Conservation (phyloP, 2,888 invertebrate genomes). For the Epicampocera succincta region DNA sequence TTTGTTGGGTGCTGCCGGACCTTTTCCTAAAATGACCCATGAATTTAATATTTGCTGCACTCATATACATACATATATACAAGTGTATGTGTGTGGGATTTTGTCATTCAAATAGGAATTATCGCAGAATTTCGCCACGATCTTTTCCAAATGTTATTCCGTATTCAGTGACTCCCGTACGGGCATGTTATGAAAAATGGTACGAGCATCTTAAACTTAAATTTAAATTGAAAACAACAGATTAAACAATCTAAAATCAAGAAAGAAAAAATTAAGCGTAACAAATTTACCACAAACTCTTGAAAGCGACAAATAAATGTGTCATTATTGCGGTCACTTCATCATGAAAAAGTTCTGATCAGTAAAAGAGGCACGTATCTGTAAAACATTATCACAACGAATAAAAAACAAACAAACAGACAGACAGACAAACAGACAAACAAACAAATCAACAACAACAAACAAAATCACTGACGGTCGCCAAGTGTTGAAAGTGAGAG, state of each 20-base stretch:
- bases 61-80: too few species aligned
- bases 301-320: conserved; percentile 8
- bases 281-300: conserved; percentile 50
- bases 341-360: conserved; percentile 47
- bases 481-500: conserved; percentile 43
- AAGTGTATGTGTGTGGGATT: too few species aligned
- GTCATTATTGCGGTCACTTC: conserved; percentile 31
- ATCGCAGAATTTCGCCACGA: too few species aligned
- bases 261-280: conserved; percentile 51
- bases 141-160: too few species aligned
- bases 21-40: too few species aligned
- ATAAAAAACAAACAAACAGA: conserved; percentile 38
- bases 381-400: conserved; percentile 65
- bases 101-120: too few species aligned
- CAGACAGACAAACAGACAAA: too few species aligned
- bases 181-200: background rate
- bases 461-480: conserved; percentile 22
- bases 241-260: conserved; percentile 26
- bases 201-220: background rate
- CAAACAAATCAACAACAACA: conserved; percentile 23
- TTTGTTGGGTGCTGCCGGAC: too few species aligned
- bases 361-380: conserved; percentile 64
- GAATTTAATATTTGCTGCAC: too few species aligned
- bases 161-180: background rate
- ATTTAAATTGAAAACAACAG: background rate